Evolutionary conservation across 1,140 invertebrate species (phyloP).

Genomic region (Pteromalus puparum): DNA sequence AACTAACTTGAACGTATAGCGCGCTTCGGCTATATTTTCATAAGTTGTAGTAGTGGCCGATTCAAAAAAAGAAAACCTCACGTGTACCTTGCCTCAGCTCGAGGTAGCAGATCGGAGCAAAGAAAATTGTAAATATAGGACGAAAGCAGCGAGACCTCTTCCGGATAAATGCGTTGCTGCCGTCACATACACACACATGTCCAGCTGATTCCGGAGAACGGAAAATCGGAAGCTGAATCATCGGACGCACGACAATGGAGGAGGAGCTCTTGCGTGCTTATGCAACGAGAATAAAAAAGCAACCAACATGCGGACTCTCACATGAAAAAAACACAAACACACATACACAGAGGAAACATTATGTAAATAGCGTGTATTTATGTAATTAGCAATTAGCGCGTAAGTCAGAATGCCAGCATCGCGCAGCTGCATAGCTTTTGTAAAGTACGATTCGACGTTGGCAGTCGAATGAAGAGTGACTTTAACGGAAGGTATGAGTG

Average conservation of each 20-base stretch:
- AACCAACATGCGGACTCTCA: conserved; percentile 33
- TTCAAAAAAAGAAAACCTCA: conserved; percentile 15
- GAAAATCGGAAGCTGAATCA: conserved; percentile 2
- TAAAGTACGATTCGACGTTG: conserved; percentile 46
- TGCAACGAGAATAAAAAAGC: conserved; percentile 28
- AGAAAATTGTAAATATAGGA: conserved; percentile 47
- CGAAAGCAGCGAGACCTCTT: conserved; percentile 10
- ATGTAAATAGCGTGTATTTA: conserved; percentile 74
- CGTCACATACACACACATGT: not conserved
- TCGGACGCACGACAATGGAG: conserved; percentile 26
- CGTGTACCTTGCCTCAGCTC: conserved; percentile 25
- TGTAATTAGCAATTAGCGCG: conserved; percentile 68
- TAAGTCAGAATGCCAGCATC: conserved; percentile 42
- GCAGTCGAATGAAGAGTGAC: conserved; percentile 37
- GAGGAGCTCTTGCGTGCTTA: conserved; percentile 42
- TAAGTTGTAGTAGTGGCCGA: conserved; percentile 61
- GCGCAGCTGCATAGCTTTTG: conserved; percentile 28
- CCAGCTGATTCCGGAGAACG: not conserved
- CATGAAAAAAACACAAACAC: conserved; percentile 19
- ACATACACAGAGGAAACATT: conserved; percentile 50
- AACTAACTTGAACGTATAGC: conserved; percentile 70
- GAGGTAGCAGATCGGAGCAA: conserved; percentile 36
- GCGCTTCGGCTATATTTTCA: conserved; percentile 65
- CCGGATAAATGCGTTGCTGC: not conserved
- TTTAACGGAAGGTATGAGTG: conserved; percentile 19